Evolutionary conservation across 2,888 invertebrate genomes (phyloP).

Genomic region (Pilophorus perplexus): DNA sequence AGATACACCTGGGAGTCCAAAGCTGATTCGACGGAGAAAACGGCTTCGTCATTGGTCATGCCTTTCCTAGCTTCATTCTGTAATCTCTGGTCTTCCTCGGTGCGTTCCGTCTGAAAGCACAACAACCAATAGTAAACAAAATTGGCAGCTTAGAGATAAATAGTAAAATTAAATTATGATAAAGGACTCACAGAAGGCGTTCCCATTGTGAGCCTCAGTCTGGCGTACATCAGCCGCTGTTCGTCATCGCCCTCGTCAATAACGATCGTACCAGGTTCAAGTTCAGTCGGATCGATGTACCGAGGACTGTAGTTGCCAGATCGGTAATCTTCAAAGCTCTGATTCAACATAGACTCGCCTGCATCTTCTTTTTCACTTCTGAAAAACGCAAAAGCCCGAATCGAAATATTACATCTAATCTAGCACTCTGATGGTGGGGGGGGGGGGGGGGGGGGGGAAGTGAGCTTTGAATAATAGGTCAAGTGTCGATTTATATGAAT

Average conservation of each 20-base stretch:
- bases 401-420: background rate
- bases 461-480: too few relatives aligned
- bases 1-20: conserved; percentile 82
- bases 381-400: conserved; percentile 39
- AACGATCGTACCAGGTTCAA: conserved; percentile 75
- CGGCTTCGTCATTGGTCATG: conserved; percentile 82
- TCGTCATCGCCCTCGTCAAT: conserved; percentile 73
- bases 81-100: conserved; percentile 58
- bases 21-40: conserved; percentile 85
- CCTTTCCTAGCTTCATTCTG: conserved; percentile 79
- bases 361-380: conserved; percentile 52
- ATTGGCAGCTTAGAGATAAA: background rate
- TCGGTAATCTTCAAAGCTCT: conserved; percentile 67
- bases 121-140: background rate
- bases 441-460: too few relatives aligned
- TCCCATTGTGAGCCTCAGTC: conserved; percentile 31
- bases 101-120: conserved; percentile 18
- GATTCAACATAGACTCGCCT: conserved; percentile 57
- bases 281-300: conserved; percentile 61
- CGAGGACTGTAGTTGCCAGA: conserved; percentile 83
- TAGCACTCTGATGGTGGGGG: too few relatives aligned
- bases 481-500: too few relatives aligned
- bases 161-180: background rate
- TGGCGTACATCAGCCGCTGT: conserved; percentile 58
- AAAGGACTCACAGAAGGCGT: conserved; percentile 19